phyloP scores from a whole-genome alignment of 2,888 invertebrate species.

The Rapana venosa region DNA sequence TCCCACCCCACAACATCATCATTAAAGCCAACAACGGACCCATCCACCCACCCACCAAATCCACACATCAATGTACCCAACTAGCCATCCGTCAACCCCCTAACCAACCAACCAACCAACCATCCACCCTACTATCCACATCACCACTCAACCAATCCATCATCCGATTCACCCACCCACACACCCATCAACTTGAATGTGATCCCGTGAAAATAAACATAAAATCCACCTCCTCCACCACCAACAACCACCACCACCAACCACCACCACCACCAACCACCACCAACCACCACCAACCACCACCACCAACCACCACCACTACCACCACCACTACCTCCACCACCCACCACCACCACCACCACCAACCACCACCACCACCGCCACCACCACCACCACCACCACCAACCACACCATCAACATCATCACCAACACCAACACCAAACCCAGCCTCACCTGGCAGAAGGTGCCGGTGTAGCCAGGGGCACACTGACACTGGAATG shows the following conservation, averaged over 20 bases:
- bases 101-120: not conserved
- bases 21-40: not conserved
- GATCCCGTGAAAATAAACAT: not conserved
- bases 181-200: not conserved
- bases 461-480: constrained; percentile 91
- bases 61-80: not conserved
- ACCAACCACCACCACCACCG: not conserved
- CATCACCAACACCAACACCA: not conserved
- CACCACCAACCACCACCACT: not conserved
- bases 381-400: not conserved
- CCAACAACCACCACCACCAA: not conserved
- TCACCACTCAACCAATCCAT: too few species aligned
- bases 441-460: constrained; percentile 85
- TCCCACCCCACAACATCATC: too few species aligned
- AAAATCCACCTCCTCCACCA: not conserved
- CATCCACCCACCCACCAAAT: not conserved
- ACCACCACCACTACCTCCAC: not conserved
- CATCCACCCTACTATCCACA: not conserved
- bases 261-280: too few species aligned
- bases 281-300: not conserved
- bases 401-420: not conserved
- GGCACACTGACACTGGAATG: constrained; percentile 92
- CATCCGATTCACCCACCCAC: not conserved
- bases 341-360: not conserved
- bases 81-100: not conserved